A percentile compares a stretch with the other conserved stretches of the same genome.
Evolutionary conservation across 1,140 invertebrate genomes (phyloP).

Genomic region (Atopsyche davidsoni): DNA sequence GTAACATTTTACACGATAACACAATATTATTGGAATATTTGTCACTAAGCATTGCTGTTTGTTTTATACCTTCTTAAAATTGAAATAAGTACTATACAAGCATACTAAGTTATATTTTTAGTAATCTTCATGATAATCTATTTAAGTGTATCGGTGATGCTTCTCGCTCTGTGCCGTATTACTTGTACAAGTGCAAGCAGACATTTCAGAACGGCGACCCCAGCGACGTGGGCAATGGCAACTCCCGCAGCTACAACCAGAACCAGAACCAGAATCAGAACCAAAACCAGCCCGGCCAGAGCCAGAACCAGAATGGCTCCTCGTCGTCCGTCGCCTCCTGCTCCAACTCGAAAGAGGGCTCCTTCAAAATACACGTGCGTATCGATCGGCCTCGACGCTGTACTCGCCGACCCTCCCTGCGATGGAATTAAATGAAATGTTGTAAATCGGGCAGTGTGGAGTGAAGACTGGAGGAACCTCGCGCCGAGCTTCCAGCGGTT

Average conservation of each 20-base stretch:
- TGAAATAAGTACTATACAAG: no score
- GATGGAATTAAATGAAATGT: background rate
- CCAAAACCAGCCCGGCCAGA: constrained; percentile 1
- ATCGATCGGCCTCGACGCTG: constrained; percentile 18
- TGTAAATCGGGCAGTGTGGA: constrained; percentile 19
- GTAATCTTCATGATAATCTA: no score
- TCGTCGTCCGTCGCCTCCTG: constrained; percentile 40
- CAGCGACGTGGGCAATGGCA: constrained; percentile 22
- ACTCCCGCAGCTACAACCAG: constrained; percentile 11
- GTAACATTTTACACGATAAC: no score
- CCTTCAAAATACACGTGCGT: constrained; percentile 42
- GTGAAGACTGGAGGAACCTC: constrained; percentile 18
- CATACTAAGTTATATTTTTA: no score
- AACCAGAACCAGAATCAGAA: background rate
- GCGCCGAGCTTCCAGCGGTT: constrained; percentile 11
- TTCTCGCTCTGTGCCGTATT: no score
- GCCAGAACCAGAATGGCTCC: constrained; percentile 36
- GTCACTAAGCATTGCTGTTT: no score
- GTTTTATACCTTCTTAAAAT: no score
- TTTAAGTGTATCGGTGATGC: no score
- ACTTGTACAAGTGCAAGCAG: background rate
- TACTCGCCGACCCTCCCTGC: constrained; percentile 8
- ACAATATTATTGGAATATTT: no score
- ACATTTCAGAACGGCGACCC: constrained; percentile 25
- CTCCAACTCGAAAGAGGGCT: constrained; percentile 39